phyloP scores from a whole-genome alignment of 2,113 vertebrate species.

The Anseranas semipalmata region DNA sequence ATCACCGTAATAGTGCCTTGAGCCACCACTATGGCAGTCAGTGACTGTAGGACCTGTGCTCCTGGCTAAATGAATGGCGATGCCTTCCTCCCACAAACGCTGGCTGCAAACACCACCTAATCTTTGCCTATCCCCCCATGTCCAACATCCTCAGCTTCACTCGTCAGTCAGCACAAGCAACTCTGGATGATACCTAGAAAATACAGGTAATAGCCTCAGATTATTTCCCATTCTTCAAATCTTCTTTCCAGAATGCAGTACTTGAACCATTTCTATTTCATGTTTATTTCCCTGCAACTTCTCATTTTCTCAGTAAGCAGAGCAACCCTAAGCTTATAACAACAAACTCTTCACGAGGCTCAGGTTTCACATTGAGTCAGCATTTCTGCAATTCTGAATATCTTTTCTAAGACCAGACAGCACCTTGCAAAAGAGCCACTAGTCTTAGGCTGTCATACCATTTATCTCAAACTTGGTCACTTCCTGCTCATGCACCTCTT shows the following conservation, averaged over 20 bases:
- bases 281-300: not conserved
- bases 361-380: not conserved
- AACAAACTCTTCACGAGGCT: not conserved
- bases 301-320: not conserved
- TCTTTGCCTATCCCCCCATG: not conserved
- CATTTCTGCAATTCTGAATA: not conserved
- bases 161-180: not conserved
- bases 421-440: not conserved
- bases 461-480: not conserved
- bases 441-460: not conserved
- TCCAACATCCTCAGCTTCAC: not conserved
- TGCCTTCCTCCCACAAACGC: not conserved
- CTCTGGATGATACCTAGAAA: not conserved
- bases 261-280: not conserved
- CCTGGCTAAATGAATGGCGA: not conserved
- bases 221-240: not conserved
- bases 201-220: not conserved
- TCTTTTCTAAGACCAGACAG: not conserved
- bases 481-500: not conserved
- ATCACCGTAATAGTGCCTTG: not conserved
- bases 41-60: not conserved
- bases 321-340: not conserved
- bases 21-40: not conserved
- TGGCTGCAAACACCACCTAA: not conserved
- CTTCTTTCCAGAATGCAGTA: not conserved